Conservation (phyloP, 2,797 vertebrate genomes). For the Urosaurus nigricauda region DNA sequence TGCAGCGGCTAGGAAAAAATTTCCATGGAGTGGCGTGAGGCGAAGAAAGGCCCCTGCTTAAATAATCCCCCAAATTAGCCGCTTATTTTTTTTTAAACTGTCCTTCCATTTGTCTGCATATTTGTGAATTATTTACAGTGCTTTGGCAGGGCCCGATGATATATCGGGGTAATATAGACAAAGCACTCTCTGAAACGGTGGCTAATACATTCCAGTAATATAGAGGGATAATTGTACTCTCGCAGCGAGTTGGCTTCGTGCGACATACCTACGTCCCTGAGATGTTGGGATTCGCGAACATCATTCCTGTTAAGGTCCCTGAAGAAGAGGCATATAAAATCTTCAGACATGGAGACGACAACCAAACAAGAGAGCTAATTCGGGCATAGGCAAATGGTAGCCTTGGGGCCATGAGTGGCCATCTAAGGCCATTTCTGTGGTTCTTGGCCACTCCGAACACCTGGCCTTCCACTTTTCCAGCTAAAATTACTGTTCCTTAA, state of each 20-base stretch:
- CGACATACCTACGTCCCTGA: constrained; percentile 47
- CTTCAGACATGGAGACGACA: constrained; percentile 41
- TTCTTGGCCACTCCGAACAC: too few species aligned
- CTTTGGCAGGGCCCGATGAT: constrained; percentile 64
- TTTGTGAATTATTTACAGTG: constrained; percentile 68
- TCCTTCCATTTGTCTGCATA: constrained; percentile 52
- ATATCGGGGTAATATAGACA: constrained; percentile 50
- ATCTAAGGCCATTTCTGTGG: too few species aligned
- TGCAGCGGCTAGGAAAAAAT: too few species aligned
- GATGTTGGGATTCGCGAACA: constrained; percentile 58
- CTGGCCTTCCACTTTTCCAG: too few species aligned
- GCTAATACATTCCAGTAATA: constrained; percentile 61
- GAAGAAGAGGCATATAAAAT: constrained; percentile 32
- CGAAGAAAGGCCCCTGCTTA: constrained; percentile 18
- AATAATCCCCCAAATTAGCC: constrained; percentile 51
- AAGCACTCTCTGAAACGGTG: constrained; percentile 60
- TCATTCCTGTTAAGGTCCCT: constrained; percentile 51
- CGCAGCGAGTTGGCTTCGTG: constrained; percentile 54
- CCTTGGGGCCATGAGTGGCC: too few species aligned
- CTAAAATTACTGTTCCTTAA: too few species aligned
- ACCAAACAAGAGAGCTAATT: constrained; percentile 39
- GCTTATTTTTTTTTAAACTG: constrained; percentile 44
- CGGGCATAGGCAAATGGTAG: constrained; percentile 15
- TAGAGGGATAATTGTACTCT: constrained; percentile 64
- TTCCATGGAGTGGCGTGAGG: neutral